Evolutionary conservation across 2,888 invertebrate species (phyloP).

Genomic region (Spilarctia lutea): DNA sequence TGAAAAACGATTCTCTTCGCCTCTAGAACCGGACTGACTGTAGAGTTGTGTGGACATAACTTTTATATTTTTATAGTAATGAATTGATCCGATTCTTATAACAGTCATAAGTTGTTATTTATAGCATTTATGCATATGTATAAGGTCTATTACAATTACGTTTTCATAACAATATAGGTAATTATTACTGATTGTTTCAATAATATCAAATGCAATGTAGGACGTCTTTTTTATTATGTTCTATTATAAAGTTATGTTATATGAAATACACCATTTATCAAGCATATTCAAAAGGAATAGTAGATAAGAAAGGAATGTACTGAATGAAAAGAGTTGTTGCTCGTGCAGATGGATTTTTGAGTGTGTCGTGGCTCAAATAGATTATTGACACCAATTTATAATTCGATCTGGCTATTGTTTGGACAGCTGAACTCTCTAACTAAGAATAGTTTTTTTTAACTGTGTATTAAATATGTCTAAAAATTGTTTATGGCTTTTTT

Average conservation of each 20-base stretch:
- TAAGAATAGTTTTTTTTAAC: background rate
- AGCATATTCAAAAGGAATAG: too few relatives aligned
- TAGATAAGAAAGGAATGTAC: background rate
- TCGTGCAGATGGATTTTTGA: background rate
- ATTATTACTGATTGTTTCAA: background rate
- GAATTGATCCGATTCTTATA: background rate
- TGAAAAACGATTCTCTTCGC: conserved; percentile 76
- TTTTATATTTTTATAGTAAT: conserved; percentile 3
- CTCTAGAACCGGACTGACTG: conserved; percentile 52
- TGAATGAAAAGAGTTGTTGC: background rate
- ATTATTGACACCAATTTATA: background rate
- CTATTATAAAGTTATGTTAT: background rate
- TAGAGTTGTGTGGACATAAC: conserved; percentile 66
- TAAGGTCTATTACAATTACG: background rate
- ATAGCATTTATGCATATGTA: background rate
- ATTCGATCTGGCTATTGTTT: background rate
- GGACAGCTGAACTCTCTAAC: background rate
- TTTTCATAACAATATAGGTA: background rate
- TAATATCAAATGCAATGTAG: background rate
- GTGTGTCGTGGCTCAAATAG: background rate
- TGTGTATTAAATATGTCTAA: too few relatives aligned
- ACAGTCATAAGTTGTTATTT: background rate
- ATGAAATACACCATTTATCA: background rate
- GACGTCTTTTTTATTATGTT: background rate
- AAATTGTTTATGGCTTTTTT: too few relatives aligned